Evolutionary conservation across 2,113 vertebrate species (phyloP).

Genomic region (Tauraco erythrolophus): DNA sequence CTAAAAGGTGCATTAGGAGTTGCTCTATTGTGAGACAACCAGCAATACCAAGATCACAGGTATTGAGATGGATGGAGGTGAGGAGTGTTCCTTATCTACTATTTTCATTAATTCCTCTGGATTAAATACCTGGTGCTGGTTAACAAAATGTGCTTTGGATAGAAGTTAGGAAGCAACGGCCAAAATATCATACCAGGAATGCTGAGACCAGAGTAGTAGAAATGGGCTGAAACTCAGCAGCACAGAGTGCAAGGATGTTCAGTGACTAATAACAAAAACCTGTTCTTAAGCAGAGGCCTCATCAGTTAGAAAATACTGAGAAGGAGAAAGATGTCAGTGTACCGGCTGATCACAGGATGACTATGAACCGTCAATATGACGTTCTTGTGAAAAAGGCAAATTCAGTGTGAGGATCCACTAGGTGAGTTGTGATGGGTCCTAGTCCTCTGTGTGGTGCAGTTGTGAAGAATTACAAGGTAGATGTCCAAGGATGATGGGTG

Average conservation of each 20-base stretch:
- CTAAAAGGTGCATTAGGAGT: not conserved
- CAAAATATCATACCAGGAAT: not conserved
- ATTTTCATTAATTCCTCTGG: not conserved
- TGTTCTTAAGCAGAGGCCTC: not conserved
- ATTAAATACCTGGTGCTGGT: not conserved
- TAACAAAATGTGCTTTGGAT: not conserved
- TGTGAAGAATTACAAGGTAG: not conserved
- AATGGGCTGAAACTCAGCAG: not conserved
- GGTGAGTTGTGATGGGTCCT: not conserved
- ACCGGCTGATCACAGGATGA: conserved; percentile 37
- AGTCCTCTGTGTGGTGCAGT: not conserved
- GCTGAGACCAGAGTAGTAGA: not conserved
- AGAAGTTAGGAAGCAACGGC: not conserved
- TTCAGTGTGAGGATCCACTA: not conserved
- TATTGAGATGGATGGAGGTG: not conserved
- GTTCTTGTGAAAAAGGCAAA: not conserved
- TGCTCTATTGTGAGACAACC: not conserved
- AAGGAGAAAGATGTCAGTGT: not conserved
- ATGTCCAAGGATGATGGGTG: accelerated
- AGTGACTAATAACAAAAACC: conserved; percentile 40
- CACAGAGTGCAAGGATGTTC: not conserved
- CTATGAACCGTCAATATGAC: not conserved
- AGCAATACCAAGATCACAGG: not conserved
- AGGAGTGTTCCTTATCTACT: not conserved
- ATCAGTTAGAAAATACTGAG: conserved; percentile 60